Conservation (phyloP, 2,113 vertebrate genomes). For the Pelusios castaneus region DNA sequence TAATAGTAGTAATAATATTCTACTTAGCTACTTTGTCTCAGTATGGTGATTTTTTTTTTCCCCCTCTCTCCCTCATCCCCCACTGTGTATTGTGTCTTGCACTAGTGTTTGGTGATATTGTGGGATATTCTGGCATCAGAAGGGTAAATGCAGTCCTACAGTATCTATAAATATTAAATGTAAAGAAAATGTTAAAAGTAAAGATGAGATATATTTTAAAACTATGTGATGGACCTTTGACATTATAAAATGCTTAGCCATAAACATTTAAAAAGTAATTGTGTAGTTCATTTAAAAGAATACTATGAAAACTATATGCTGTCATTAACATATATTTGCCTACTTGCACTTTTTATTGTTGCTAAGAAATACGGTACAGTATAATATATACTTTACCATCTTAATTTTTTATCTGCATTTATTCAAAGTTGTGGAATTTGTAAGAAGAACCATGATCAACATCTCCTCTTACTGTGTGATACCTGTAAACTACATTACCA, state of each 20-base stretch:
- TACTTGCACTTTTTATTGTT: background rate
- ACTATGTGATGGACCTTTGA: background rate
- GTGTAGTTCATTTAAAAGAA: background rate
- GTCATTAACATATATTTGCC: background rate
- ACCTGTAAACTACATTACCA: slow-evolving; percentile 99
- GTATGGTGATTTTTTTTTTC: background rate
- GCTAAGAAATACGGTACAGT: background rate
- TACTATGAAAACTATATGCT: background rate
- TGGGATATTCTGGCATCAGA: background rate
- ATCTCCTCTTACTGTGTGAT: slow-evolving; percentile 94
- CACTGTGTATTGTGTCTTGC: background rate
- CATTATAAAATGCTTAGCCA: background rate
- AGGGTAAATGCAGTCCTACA: background rate
- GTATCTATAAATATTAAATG: background rate
- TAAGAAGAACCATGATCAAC: slow-evolving; percentile 98
- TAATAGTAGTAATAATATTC: background rate
- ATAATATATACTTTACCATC: background rate
- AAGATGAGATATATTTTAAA: background rate
- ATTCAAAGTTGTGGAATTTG: slow-evolving; percentile 93
- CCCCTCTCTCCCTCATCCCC: background rate
- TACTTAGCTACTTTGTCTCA: background rate
- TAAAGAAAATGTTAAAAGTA: background rate
- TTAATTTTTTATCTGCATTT: slow-evolving; percentile 53
- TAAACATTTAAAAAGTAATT: background rate
- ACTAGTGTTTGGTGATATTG: background rate